Evolutionary conservation across 2,888 invertebrate species (phyloP).

Genomic region (Limnephilus marmoratus): DNA sequence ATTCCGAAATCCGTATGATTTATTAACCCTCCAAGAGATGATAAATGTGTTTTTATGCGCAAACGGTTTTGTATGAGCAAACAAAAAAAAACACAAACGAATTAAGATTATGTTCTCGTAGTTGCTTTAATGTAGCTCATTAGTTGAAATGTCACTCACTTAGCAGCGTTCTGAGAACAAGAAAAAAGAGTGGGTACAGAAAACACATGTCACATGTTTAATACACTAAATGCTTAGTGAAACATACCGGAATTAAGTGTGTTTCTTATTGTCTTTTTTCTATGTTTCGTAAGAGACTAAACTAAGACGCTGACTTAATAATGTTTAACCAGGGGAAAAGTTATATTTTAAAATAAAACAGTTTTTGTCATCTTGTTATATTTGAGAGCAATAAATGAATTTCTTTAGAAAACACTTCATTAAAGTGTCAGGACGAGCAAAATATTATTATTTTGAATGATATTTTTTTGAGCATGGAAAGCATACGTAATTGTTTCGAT

Average conservation of each 20-base stretch:
- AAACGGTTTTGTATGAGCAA: slow-evolving; percentile 18
- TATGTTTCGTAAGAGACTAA: not conserved
- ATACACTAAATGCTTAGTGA: slow-evolving; percentile 24
- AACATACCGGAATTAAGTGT: slow-evolving; percentile 2
- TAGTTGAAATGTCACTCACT: slow-evolving; percentile 54
- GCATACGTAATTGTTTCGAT: not conserved
- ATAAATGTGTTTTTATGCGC: slow-evolving; percentile 40
- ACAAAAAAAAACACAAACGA: slow-evolving; percentile 40
- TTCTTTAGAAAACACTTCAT: not conserved
- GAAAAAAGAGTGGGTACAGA: slow-evolving; percentile 5
- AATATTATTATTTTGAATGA: not conserved
- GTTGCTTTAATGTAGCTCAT: slow-evolving; percentile 46
- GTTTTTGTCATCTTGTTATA: not conserved
- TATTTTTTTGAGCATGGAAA: not conserved
- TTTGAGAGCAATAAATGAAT: not conserved
- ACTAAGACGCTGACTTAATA: not conserved
- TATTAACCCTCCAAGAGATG: slow-evolving; percentile 38
- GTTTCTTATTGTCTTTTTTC: not conserved
- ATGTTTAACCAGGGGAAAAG: not conserved
- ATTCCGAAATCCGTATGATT: slow-evolving; percentile 29
- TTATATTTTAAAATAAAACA: too few species aligned
- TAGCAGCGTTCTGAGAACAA: slow-evolving; percentile 44
- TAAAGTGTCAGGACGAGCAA: not conserved
- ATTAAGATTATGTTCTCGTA: slow-evolving; percentile 42
- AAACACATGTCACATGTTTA: slow-evolving; percentile 48